phyloP scores from a whole-genome alignment of 2,888 invertebrate genomes.

The Tetropium fuscum region DNA sequence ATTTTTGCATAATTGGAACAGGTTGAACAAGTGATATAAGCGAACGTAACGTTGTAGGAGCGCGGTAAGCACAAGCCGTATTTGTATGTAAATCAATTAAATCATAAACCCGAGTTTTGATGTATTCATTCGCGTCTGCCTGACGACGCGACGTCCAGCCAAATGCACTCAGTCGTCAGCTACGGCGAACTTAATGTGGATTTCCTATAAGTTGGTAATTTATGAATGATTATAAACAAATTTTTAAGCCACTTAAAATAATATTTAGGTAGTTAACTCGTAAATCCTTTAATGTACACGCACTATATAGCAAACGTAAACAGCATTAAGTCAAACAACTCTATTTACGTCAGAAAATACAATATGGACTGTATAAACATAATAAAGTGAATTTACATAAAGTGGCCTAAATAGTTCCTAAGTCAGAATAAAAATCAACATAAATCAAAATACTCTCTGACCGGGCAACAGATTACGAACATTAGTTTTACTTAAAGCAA shows the following conservation, averaged over 20 bases:
- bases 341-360: conserved; percentile 46
- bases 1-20: too few relatives aligned
- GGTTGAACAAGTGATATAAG: too few relatives aligned
- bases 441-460: conserved; percentile 42
- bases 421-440: conserved; percentile 46
- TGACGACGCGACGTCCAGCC: too few relatives aligned
- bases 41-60: too few relatives aligned
- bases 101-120: too few relatives aligned
- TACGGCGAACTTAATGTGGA: conserved; percentile 31
- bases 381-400: conserved; percentile 47
- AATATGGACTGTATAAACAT: conserved; percentile 46
- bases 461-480: conserved; percentile 34
- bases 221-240: conserved; percentile 47
- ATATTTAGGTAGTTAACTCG: conserved; percentile 46
- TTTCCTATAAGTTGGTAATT: conserved; percentile 29
- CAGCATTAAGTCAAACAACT: conserved; percentile 45
- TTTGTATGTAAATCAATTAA: too few relatives aligned
- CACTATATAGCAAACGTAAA: conserved; percentile 40
- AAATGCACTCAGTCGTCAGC: too few relatives aligned
- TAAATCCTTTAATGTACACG: conserved; percentile 39
- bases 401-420: conserved; percentile 48
- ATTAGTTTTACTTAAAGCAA: conserved; percentile 41
- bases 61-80: too few relatives aligned
- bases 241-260: conserved; percentile 45
- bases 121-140: too few relatives aligned